A percentile compares a stretch with the other conserved stretches of the same genome.
Conservation (phyloP, 2,113 vertebrate genomes). For the Muntiacus muntjak region DNA sequence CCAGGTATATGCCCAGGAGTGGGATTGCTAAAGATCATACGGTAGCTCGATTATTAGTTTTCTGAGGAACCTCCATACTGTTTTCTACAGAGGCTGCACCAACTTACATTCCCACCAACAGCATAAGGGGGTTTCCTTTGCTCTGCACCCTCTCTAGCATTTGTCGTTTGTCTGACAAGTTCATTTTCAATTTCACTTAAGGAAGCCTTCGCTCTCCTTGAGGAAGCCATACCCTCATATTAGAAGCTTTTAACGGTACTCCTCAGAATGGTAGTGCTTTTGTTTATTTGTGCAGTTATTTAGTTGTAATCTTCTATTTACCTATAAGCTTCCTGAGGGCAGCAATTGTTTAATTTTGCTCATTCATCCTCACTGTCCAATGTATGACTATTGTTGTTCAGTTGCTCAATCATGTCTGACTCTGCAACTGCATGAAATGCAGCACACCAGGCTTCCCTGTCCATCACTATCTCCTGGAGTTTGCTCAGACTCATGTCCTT, state of each 20-base stretch:
- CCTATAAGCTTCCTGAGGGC: not conserved
- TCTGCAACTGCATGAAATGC: not conserved
- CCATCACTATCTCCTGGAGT: not conserved
- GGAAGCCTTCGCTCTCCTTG: not conserved
- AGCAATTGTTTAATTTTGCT: not conserved
- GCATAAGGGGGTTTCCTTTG: not conserved
- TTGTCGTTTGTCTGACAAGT: not conserved
- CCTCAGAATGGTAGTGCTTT: not conserved
- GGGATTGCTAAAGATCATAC: not conserved
- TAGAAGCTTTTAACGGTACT: not conserved
- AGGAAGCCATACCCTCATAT: not conserved
- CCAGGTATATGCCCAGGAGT: not conserved
- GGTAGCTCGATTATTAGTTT: not conserved
- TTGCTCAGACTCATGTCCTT: not conserved
- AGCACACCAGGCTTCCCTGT: not conserved
- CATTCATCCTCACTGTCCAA: not conserved
- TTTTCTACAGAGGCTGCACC: not conserved
- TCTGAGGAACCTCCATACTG: not conserved
- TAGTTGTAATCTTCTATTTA: not conserved
- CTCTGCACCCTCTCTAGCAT: not conserved
- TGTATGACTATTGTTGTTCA: not conserved
- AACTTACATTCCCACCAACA: not conserved
- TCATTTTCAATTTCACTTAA: not conserved
- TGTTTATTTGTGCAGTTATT: not conserved
- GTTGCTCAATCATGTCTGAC: not conserved